Conservation (phyloP, 2,888 invertebrate species). For the Venusia cambrica region DNA sequence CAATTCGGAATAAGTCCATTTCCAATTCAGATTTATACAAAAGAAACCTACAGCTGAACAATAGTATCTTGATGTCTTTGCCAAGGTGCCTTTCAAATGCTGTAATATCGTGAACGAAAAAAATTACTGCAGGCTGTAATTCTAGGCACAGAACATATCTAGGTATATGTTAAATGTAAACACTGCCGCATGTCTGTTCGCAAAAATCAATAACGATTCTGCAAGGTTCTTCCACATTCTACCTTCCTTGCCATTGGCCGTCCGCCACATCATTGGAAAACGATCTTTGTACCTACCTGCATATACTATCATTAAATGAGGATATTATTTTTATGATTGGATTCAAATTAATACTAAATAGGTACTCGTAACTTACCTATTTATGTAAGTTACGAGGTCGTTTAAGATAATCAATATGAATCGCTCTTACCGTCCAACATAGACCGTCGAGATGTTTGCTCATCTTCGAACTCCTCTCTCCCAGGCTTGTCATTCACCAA, state of each 20-base stretch:
- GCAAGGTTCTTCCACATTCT: slow-evolving; percentile 30
- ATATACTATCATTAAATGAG: slow-evolving; percentile 18
- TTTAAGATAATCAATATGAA: slow-evolving; percentile 8
- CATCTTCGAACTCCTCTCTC: slow-evolving; percentile 63
- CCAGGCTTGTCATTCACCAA: slow-evolving; percentile 55
- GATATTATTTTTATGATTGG: slow-evolving; percentile 1
- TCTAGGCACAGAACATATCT: too few relatives aligned
- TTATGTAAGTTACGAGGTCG: neutral
- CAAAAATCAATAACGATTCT: slow-evolving; percentile 39
- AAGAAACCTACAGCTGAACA: too few relatives aligned
- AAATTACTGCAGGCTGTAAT: too few relatives aligned
- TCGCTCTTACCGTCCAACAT: slow-evolving; percentile 72
- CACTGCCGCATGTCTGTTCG: slow-evolving; percentile 33
- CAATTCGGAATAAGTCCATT: too few relatives aligned
- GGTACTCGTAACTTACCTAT: too few relatives aligned
- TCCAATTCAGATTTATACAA: too few relatives aligned
- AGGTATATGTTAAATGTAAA: slow-evolving; percentile 23
- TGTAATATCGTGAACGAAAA: too few relatives aligned
- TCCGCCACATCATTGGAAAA: slow-evolving; percentile 31
- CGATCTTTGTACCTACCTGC: slow-evolving; percentile 35
- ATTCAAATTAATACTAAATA: neutral
- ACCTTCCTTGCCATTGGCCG: slow-evolving; percentile 16
- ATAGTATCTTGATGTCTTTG: too few relatives aligned
- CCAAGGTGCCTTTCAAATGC: too few relatives aligned
- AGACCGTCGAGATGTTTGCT: slow-evolving; percentile 63